Percentiles rank a stretch among this genome's conserved stretches.
Evolutionary conservation across 2,113 vertebrate species (phyloP).

Genomic region (Callipepla squamata): DNA sequence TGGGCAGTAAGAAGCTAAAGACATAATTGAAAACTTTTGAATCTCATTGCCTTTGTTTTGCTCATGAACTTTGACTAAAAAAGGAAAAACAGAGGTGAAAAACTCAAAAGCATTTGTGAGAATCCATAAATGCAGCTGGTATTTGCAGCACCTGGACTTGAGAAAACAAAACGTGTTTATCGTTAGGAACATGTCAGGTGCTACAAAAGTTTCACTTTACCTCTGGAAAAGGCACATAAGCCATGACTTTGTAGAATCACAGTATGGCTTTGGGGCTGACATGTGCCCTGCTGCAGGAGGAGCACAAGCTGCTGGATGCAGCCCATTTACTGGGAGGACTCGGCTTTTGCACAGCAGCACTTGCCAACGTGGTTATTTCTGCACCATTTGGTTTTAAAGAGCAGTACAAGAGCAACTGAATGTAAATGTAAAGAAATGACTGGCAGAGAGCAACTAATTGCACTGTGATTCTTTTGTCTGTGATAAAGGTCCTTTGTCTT

Average conservation of each 20-base stretch:
- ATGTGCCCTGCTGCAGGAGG: fast-evolving
- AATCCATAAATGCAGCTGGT: not conserved
- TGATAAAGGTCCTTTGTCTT: conserved; percentile 4
- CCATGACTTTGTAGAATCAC: not conserved
- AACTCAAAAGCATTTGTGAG: not conserved
- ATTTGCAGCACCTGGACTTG: fast-evolving
- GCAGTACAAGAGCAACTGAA: not conserved
- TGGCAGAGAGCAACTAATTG: not conserved
- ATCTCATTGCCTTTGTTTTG: not conserved
- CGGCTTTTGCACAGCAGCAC: fast-evolving
- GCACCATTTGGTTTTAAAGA: conserved; percentile 6
- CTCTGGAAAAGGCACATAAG: not conserved
- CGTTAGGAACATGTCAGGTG: not conserved
- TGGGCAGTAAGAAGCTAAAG: not conserved
- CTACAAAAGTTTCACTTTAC: fast-evolving
- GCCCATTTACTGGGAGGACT: fast-evolving
- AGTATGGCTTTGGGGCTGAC: not conserved
- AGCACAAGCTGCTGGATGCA: not conserved
- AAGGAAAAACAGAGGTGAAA: not conserved
- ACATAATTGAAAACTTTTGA: not conserved
- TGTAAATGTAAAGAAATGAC: not conserved
- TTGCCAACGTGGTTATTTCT: not conserved
- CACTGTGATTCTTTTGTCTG: not conserved
- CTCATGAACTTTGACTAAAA: not conserved
- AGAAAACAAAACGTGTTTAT: fast-evolving